Evolutionary conservation across 2,888 invertebrate genomes (phyloP).

Genomic region (Cerastis leucographa): DNA sequence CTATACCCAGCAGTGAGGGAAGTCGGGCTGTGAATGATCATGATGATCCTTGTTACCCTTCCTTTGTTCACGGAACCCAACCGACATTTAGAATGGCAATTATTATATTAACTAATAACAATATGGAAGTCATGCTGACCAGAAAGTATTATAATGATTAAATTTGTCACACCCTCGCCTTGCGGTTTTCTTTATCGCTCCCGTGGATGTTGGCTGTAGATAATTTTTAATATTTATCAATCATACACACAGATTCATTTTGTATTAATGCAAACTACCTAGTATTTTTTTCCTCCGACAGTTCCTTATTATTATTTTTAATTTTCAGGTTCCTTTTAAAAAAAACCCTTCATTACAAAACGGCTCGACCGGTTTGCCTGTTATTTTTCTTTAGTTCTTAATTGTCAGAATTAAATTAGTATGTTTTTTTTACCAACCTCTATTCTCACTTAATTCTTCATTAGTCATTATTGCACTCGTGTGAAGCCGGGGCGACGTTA

Average conservation of each 20-base stretch:
- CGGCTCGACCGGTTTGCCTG: no score
- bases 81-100: not conserved
- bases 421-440: no score
- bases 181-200: conserved; percentile 1
- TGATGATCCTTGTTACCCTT: not conserved
- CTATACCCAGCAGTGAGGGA: no score
- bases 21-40: no score
- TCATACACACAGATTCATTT: not conserved
- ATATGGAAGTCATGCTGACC: conserved; percentile 10
- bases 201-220: conserved; percentile 4
- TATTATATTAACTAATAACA: not conserved
- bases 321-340: not conserved
- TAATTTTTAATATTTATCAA: conserved; percentile 6
- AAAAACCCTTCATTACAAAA: no score
- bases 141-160: not conserved
- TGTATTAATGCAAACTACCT: not conserved
- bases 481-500: no score
- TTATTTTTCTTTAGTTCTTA: no score
- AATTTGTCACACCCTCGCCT: conserved; percentile 25
- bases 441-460: no score
- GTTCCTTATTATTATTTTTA: not conserved
- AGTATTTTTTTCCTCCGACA: not conserved
- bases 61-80: conserved; percentile 7
- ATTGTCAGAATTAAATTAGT: no score
- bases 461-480: no score